Percentiles rank a stretch among this genome's conserved stretches.
phyloP scores from a whole-genome alignment of 2,888 invertebrate genomes.

The Papilio demoleus region DNA sequence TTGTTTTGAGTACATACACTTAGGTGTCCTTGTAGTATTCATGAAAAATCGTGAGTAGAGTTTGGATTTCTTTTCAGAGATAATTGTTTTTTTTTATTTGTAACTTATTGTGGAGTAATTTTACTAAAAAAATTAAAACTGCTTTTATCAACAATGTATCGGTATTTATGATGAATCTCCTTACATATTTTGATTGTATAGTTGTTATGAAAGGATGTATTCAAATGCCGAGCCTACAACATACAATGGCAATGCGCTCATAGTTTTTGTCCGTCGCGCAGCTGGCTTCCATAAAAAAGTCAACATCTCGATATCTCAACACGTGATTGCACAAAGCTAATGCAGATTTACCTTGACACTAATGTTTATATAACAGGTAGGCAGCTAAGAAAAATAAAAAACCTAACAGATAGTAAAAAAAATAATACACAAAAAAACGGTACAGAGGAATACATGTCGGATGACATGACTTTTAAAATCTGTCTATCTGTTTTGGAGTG shows the following conservation, averaged over 20 bases:
- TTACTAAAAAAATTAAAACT: too few relatives aligned
- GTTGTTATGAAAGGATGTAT: constrained; percentile 16
- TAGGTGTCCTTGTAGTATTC: too few relatives aligned
- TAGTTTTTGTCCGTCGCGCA: constrained; percentile 8
- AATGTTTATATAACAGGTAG: not conserved
- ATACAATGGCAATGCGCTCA: constrained; percentile 16
- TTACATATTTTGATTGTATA: not conserved
- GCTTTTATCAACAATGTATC: too few relatives aligned
- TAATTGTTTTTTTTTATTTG: too few relatives aligned
- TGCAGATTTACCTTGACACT: constrained; percentile 16
- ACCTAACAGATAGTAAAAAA: not conserved
- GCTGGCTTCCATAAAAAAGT: constrained; percentile 11
- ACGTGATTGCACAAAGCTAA: constrained; percentile 11
- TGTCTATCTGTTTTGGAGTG: too few relatives aligned
- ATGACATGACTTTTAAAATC: not conserved
- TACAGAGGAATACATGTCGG: not conserved
- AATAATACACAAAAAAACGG: not conserved
- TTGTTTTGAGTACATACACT: too few relatives aligned
- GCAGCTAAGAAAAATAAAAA: not conserved
- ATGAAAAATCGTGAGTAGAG: too few relatives aligned
- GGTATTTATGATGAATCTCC: too few relatives aligned
- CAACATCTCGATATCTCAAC: not conserved
- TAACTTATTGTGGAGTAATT: too few relatives aligned
- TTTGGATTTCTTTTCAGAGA: too few relatives aligned
- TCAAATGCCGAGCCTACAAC: constrained; percentile 2